Evolutionary conservation across 2,113 vertebrate genomes (phyloP).

Genomic region (Microtus richardsoni): DNA sequence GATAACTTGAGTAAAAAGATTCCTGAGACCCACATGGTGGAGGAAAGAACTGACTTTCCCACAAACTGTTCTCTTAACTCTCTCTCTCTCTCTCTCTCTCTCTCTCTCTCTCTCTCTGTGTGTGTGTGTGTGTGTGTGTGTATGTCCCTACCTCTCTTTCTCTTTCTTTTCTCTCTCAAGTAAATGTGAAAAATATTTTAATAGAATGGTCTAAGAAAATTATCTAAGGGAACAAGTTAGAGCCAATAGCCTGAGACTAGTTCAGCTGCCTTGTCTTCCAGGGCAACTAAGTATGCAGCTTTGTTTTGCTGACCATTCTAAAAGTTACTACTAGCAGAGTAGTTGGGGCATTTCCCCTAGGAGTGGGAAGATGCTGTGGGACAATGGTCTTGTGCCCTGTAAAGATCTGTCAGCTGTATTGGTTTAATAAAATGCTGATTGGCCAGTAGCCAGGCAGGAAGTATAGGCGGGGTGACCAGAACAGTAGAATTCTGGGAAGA

Average conservation of each 20-base stretch:
- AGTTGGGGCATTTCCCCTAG: background rate
- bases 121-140: no score
- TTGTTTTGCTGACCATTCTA: background rate
- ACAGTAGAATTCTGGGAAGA: no score
- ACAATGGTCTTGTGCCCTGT: no score
- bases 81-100: background rate
- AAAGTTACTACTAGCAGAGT: background rate
- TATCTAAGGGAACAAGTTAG: background rate
- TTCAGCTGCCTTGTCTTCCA: background rate
- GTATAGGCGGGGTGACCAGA: no score
- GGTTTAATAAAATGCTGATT: no score
- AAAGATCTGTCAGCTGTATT: no score
- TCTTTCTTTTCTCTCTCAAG: background rate
- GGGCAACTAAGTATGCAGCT: no score
- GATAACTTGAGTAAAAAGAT: background rate
- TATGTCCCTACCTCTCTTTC: background rate
- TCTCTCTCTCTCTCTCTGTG: background rate
- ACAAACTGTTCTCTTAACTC: background rate
- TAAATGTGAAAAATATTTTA: background rate
- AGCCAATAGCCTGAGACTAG: constrained; percentile 25
- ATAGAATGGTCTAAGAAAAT: constrained; percentile 49
- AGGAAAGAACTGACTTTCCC: background rate
- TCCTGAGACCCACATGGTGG: background rate
- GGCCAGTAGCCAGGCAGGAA: no score
- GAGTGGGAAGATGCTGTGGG: background rate